A percentile compares a stretch with the other conserved stretches of the same genome.
These are phyloP conservation scores for Ichneumon xanthorius DNA, from an alignment of 2,888 invertebrate genomes.

Conservation along the genomic window DNA sequence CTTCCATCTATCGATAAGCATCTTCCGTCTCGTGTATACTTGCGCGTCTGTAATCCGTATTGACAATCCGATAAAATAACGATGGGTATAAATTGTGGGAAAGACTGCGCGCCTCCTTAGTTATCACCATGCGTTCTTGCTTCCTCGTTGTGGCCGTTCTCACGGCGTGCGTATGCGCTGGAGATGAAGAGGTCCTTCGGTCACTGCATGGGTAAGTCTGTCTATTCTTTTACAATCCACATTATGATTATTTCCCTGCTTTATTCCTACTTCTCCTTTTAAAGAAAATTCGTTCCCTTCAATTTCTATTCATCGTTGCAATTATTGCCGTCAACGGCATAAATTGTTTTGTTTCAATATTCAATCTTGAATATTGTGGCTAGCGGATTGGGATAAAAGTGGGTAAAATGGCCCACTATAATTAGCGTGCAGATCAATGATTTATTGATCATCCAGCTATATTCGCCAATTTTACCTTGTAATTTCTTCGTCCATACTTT, in stretches of 20 bases:
- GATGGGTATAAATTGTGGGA: slow-evolving; percentile 39
- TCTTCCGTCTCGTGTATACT: not conserved
- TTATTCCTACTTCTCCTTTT: not conserved
- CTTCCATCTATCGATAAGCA: not conserved
- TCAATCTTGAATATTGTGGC: no score
- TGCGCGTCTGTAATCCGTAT: not conserved
- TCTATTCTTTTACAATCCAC: not conserved
- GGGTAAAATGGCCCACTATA: no score
- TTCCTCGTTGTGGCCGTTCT: slow-evolving; percentile 64
- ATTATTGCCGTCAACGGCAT: no score
- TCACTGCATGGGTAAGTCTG: slow-evolving; percentile 71
- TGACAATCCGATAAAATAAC: slow-evolving; percentile 38
- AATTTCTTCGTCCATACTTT: no score
- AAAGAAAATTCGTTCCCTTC: no score
- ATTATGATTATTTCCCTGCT: not conserved
- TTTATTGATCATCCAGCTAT: no score
- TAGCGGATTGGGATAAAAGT: no score
- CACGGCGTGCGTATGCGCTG: slow-evolving; percentile 56
- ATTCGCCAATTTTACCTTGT: no score
- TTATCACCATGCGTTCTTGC: slow-evolving; percentile 65
- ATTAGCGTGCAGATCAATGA: no score
- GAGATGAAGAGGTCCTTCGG: slow-evolving; percentile 66
- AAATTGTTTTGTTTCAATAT: no score
- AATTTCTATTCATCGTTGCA: no score
- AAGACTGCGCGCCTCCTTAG: slow-evolving; percentile 9